Base-by-base conservation (phyloP, 2,797 vertebrate species). In the Pogonophryne albipinna region DNA sequence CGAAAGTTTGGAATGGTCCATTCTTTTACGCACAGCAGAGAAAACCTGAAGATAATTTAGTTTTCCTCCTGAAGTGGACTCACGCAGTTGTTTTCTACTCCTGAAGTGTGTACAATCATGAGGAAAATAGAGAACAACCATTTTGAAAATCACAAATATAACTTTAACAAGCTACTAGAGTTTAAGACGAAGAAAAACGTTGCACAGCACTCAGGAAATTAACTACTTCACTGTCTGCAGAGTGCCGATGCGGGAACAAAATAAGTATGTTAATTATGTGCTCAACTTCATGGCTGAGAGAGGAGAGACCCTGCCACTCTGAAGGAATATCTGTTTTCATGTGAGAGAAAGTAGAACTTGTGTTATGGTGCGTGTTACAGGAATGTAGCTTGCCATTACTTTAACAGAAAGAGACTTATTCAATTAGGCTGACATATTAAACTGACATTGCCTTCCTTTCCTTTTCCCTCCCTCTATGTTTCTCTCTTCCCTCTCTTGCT, bases 211-310 rank as follows among this genome's bases (percentile, higher is more conserved):
- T 46, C 12, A 2, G 23, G 20, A 38, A 17, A 46, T 20, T 1
- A 42, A 62, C 15, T 41, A 38, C 31, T 65, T 62, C 42, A 66
- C n/a, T 31, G 41, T 27, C 13, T 17, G 8, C 19, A 14, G n/a
- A 57, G 38, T 38, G 31, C 47, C 27, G 52, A 27, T 38, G 57
- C 51, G 34, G 8, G 12, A 10, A 46, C 2, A 41, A 13, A 44
- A 65, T 7, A n/a, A 0, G 65, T 13, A 74, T 71, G 74, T 53
- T 78, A 78, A 82, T 73, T 0, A 76, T 15, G 66, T 3, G 55
- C 75, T 83, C 41, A 6, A 57, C 23, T 68, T 75, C 38, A 47
- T 38, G 41, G 55, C 53, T 66, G 45, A 51, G 49, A 73, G 31
- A 2, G 20, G 42, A 56, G 44, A 51, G 61, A 55, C n/a, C 41